phyloP scores from a whole-genome alignment of 2,113 vertebrate genomes.

The Elgaria multicarinata region DNA sequence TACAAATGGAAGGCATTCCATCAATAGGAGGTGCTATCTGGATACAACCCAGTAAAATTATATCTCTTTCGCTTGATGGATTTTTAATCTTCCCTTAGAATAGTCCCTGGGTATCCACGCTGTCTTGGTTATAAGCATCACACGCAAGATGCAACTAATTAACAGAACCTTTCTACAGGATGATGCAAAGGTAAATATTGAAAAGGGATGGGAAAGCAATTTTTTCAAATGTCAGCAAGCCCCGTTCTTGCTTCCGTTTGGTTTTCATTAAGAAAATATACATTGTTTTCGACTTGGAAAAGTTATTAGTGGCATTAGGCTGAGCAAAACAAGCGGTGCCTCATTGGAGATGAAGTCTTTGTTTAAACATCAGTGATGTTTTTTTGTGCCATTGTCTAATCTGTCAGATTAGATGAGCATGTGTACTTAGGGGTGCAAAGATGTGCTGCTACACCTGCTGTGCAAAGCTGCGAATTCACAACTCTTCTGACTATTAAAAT shows the following conservation, averaged over 20 bases:
- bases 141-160: constrained; percentile 71
- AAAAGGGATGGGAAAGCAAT: constrained; percentile 64
- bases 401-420: constrained; percentile 92
- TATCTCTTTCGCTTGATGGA: constrained; percentile 53
- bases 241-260: constrained; percentile 62
- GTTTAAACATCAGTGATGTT: constrained; percentile 74
- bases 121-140: constrained; percentile 40
- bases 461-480: constrained; percentile 85
- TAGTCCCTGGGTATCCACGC: constrained; percentile 29
- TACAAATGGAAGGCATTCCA: not conserved
- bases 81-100: constrained; percentile 63
- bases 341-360: constrained; percentile 81
- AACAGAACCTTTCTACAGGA: constrained; percentile 73
- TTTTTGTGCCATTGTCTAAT: constrained; percentile 84
- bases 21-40: not conserved
- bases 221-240: constrained; percentile 72
- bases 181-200: constrained; percentile 78
- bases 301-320: constrained; percentile 76
- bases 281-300: constrained; percentile 80
- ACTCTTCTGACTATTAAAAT: constrained; percentile 83
- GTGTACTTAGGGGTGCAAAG: constrained; percentile 90
- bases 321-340: constrained; percentile 70
- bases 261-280: constrained; percentile 80
- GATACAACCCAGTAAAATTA: constrained; percentile 44
- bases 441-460: constrained; percentile 94